These are phyloP conservation scores for Tillus elongatus DNA, from an alignment of 2,888 invertebrate species.

Conservation along the genomic window DNA sequence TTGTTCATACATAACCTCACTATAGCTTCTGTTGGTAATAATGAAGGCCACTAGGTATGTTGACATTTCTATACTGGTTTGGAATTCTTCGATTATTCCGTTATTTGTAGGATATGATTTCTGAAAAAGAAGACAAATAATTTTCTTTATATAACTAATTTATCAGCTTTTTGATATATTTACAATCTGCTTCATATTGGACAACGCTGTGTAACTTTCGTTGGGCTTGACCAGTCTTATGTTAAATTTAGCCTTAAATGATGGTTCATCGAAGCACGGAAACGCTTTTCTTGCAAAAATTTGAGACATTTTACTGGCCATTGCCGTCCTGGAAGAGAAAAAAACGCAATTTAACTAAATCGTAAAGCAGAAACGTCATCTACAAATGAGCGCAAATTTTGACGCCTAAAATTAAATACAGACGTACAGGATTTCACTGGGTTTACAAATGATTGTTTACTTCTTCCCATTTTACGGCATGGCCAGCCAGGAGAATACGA, in stretches of 20 bases:
- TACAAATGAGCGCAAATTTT: no score
- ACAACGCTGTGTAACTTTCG: conserved; percentile 23
- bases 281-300: conserved; percentile 25
- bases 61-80: conserved; percentile 26
- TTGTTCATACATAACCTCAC: conserved; percentile 14
- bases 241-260: conserved; percentile 27
- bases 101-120: conserved; percentile 16
- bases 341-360: no score
- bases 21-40: conserved; percentile 19
- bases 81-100: conserved; percentile 25
- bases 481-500: no score
- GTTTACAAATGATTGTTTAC: no score
- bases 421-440: no score
- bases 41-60: conserved; percentile 28
- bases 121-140: conserved; percentile 17
- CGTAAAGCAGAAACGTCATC: no score
- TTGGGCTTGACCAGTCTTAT: conserved; percentile 26
- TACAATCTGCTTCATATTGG: conserved; percentile 30
- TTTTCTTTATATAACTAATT: background rate
- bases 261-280: conserved; percentile 31
- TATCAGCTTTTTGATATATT: conserved; percentile 17
- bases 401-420: no score
- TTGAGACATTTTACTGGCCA: conserved; percentile 27
- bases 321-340: conserved; percentile 18
- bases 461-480: no score